phyloP scores from a whole-genome alignment of 1,140 invertebrate species.

The Arion vulgaris region DNA sequence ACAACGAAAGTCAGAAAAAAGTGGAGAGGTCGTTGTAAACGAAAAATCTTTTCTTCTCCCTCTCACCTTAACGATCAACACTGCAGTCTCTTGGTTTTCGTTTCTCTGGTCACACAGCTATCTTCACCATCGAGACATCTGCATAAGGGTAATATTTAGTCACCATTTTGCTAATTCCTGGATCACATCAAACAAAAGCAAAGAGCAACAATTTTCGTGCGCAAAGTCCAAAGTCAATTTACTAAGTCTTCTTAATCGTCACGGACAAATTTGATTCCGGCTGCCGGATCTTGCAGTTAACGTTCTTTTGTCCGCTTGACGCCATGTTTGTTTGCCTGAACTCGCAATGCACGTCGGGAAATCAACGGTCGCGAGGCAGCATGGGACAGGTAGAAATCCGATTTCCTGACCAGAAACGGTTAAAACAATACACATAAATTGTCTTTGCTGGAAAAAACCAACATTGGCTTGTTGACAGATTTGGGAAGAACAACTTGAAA shows the following conservation, averaged over 20 bases:
- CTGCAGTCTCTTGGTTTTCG: too few relatives aligned
- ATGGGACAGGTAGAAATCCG: conserved; percentile 24
- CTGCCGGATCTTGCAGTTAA: conserved; percentile 18
- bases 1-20: too few relatives aligned
- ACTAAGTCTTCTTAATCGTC: conserved; percentile 17
- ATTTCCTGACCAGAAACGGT: conserved; percentile 32
- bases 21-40: too few relatives aligned
- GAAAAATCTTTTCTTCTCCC: too few relatives aligned
- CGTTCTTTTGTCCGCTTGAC: neutral
- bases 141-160: neutral
- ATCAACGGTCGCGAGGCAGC: neutral
- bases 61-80: too few relatives aligned
- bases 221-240: conserved; percentile 31
- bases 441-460: conserved; percentile 2
- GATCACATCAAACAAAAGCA: neutral
- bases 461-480: neutral
- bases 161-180: conserved; percentile 27
- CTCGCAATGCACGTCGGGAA: neutral
- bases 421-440: conserved; percentile 27
- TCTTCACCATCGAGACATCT: too few relatives aligned
- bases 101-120: too few relatives aligned
- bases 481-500: conserved; percentile 1
- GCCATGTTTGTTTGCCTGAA: conserved; percentile 29
- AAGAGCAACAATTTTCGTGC: neutral
- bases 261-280: conserved; percentile 33